phyloP scores from a whole-genome alignment of 1,140 invertebrate species.

The Drosophila nigrodunni region DNA sequence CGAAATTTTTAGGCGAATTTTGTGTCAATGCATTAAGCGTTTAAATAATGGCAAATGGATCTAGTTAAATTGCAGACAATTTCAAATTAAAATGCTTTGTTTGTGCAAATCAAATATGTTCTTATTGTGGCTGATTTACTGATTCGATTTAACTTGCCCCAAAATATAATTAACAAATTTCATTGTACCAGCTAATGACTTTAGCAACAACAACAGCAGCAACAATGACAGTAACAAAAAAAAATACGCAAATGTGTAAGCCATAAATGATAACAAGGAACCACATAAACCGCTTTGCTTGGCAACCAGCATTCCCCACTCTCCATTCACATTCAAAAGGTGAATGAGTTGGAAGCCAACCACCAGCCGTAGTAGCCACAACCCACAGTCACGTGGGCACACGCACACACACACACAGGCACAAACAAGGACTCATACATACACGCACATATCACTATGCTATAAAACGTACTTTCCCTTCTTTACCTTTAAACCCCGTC shows the following conservation, averaged over 20 bases:
- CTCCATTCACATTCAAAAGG: conserved; percentile 16
- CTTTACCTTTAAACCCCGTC: conserved; percentile 25
- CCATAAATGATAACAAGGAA: conserved; percentile 80
- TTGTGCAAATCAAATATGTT: conserved; percentile 4
- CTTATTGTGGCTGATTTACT: conserved; percentile 2
- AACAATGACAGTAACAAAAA: conserved; percentile 2
- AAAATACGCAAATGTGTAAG: conserved; percentile 73
- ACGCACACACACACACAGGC: conserved; percentile 37
- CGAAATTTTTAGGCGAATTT: conserved; percentile 43
- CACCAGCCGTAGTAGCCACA: conserved; percentile 39
- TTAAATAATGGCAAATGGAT: conserved; percentile 56
- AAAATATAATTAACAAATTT: conserved; percentile 40
- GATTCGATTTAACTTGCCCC: conserved; percentile 9
- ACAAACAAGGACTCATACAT: conserved; percentile 17
- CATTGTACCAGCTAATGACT: conserved; percentile 31
- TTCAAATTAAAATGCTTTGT: conserved; percentile 31
- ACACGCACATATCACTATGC: conserved; percentile 13
- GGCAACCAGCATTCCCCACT: conserved; percentile 1
- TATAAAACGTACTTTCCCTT: conserved; percentile 4
- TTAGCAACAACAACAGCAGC: conserved; percentile 44
- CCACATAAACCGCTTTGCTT: conserved; percentile 61
- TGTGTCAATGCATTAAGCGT: conserved; percentile 64
- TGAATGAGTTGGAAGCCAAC: conserved; percentile 43
- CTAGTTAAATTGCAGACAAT: conserved; percentile 5
- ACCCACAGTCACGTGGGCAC: conserved; percentile 51